These are phyloP conservation scores for Poecilia picta DNA, from an alignment of 2,797 vertebrate genomes.

Conservation along the genomic window DNA sequence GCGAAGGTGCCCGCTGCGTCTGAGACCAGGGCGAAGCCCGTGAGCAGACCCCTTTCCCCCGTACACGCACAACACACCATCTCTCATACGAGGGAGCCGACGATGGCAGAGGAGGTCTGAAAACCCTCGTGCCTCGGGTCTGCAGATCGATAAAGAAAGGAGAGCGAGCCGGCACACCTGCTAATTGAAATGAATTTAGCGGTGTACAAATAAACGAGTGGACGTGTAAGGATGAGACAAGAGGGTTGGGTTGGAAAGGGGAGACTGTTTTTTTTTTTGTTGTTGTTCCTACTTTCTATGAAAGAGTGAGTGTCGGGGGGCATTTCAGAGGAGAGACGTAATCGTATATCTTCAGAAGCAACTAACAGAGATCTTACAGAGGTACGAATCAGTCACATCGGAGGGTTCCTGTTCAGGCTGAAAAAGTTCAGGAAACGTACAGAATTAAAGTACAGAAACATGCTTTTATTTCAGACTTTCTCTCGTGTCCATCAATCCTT, in stretches of 20 bases:
- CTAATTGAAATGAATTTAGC: conserved; percentile 85
- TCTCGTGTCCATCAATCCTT: background rate
- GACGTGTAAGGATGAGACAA: conserved; percentile 61
- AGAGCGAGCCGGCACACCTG: conserved; percentile 57
- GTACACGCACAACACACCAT: background rate
- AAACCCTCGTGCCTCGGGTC: conserved; percentile 56
- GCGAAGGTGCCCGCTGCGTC: conserved; percentile 75
- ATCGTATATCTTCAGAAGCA: conserved; percentile 63
- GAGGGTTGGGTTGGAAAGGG: conserved; percentile 33
- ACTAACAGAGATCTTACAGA: conserved; percentile 66
- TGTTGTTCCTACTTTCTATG: conserved; percentile 60
- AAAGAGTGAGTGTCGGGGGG: conserved; percentile 69
- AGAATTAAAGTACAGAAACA: background rate
- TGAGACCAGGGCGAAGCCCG: conserved; percentile 43
- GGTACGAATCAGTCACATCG: conserved; percentile 44
- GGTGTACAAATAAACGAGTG: conserved; percentile 75
- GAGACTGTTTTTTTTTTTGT: conserved; percentile 27
- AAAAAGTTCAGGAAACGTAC: background rate
- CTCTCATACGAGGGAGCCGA: conserved; percentile 20
- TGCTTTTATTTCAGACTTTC: background rate
- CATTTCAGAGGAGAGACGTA: conserved; percentile 72
- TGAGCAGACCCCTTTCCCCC: conserved; percentile 18
- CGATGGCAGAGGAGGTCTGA: conserved; percentile 53
- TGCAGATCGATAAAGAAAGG: conserved; percentile 75
- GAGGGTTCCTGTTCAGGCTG: background rate